Conservation (phyloP, 2,797 vertebrate species). For the Cynopterus sphinx region DNA sequence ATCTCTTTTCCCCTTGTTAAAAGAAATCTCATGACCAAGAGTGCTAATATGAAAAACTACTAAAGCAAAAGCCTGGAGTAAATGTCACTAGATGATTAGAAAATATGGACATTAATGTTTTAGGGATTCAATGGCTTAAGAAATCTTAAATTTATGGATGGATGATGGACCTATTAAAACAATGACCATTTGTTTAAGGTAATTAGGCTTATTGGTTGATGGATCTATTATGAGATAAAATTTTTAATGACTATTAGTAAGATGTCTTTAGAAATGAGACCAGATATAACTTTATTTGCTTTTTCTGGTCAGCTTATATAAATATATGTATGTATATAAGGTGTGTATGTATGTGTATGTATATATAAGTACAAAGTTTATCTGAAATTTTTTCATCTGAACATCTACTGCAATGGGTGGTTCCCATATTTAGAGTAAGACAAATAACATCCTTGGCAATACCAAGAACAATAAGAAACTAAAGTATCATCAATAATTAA, state of each 20-base stretch:
- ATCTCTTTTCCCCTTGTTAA: neutral
- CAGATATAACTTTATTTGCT: neutral
- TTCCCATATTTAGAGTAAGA: neutral
- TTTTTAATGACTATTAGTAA: neutral
- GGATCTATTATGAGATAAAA: slow-evolving; percentile 5
- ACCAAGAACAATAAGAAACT: neutral
- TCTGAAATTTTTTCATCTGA: neutral
- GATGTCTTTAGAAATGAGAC: neutral
- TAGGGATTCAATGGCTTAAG: neutral
- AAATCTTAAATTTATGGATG: slow-evolving; percentile 7
- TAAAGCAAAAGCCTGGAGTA: neutral
- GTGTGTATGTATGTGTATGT: neutral
- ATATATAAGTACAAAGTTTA: neutral
- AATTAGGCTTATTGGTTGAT: neutral
- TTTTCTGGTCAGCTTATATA: neutral
- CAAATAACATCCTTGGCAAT: neutral
- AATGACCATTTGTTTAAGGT: neutral
- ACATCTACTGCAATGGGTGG: neutral
- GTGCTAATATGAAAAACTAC: neutral
- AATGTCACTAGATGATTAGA: neutral
- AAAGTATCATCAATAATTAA: neutral
- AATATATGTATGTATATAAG: neutral
- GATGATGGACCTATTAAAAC: neutral
- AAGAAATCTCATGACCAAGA: neutral
- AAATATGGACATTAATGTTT: neutral